These are phyloP conservation scores for Drosophila engyochracea DNA, from an alignment of 2,888 invertebrate species.

Conservation along the genomic window DNA sequence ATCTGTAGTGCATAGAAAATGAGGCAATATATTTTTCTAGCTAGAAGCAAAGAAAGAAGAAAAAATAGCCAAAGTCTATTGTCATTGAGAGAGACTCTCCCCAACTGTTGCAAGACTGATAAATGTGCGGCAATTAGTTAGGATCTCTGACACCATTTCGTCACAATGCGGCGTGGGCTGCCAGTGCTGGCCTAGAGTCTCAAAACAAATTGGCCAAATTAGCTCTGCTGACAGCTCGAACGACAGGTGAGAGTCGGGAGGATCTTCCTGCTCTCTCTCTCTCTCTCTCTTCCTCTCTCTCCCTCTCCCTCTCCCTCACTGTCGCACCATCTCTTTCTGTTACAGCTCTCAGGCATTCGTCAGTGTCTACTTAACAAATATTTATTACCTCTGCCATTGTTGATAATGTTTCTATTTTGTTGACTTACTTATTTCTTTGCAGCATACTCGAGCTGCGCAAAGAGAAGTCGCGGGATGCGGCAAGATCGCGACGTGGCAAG, in stretches of 20 bases:
- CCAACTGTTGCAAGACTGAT: slow-evolving; percentile 64
- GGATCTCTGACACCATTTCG: slow-evolving; percentile 70
- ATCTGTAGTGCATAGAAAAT: slow-evolving; percentile 61
- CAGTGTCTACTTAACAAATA: slow-evolving; percentile 74
- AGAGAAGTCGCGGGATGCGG: slow-evolving; percentile 97
- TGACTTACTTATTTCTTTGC: slow-evolving; percentile 67
- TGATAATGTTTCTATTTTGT: slow-evolving; percentile 33
- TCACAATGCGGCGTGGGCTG: slow-evolving; percentile 54
- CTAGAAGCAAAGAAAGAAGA: slow-evolving; percentile 24
- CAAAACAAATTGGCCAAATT: slow-evolving; percentile 67
- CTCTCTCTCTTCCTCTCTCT: background rate
- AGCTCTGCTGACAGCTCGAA: slow-evolving; percentile 54
- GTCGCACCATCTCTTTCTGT: background rate
- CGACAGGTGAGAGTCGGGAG: slow-evolving; percentile 56
- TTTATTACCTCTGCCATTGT: slow-evolving; percentile 47
- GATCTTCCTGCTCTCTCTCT: slow-evolving; percentile 8
- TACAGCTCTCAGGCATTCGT: slow-evolving; percentile 40
- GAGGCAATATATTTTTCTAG: slow-evolving; percentile 53
- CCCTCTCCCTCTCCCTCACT: rapidly evolving
- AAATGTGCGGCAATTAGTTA: slow-evolving; percentile 79
- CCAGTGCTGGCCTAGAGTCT: slow-evolving; percentile 1
- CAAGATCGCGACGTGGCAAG: slow-evolving; percentile 95
- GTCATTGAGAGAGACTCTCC: slow-evolving; percentile 8
- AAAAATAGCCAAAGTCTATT: slow-evolving; percentile 1
- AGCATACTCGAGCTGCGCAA: slow-evolving; percentile 97